phyloP scores from a whole-genome alignment of 2,888 invertebrate genomes.

The Chloroclysta siterata region DNA sequence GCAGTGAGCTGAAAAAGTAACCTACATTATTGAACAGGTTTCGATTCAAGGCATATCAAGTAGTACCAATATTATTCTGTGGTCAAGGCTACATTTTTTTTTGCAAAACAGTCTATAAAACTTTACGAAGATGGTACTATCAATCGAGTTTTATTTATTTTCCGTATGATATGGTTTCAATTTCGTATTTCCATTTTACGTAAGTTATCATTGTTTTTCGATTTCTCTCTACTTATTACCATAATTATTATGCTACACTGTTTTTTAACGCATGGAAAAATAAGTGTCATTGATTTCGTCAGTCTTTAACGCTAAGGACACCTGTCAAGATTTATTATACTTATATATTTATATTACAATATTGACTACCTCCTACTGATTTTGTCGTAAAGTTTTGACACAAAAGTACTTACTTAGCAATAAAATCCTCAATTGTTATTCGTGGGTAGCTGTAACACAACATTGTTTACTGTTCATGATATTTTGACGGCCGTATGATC shows the following conservation, averaged over 20 bases:
- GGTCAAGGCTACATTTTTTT: slow-evolving; percentile 23
- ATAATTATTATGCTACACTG: too few species aligned
- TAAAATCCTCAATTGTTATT: slow-evolving; percentile 5
- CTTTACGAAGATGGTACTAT: neutral
- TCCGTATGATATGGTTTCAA: neutral
- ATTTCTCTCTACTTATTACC: neutral
- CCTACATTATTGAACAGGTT: slow-evolving; percentile 28
- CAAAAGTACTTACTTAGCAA: slow-evolving; percentile 1
- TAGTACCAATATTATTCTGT: too few species aligned
- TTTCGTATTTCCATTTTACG: neutral
- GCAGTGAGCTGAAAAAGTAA: slow-evolving; percentile 16
- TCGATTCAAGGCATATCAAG: neutral
- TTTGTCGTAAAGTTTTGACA: slow-evolving; percentile 5
- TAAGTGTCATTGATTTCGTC: neutral
- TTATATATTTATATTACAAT: neutral
- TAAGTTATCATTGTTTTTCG: neutral
- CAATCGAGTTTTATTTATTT: neutral
- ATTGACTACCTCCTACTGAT: slow-evolving; percentile 1
- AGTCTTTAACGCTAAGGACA: neutral
- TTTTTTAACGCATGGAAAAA: neutral
- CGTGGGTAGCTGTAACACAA: slow-evolving; percentile 12
- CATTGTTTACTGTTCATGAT: slow-evolving; percentile 8
- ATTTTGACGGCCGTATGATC: neutral
- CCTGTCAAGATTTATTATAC: neutral
- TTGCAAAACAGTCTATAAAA: slow-evolving; percentile 1